phyloP scores from a whole-genome alignment of 2,113 vertebrate genomes.

The Elgaria multicarinata region DNA sequence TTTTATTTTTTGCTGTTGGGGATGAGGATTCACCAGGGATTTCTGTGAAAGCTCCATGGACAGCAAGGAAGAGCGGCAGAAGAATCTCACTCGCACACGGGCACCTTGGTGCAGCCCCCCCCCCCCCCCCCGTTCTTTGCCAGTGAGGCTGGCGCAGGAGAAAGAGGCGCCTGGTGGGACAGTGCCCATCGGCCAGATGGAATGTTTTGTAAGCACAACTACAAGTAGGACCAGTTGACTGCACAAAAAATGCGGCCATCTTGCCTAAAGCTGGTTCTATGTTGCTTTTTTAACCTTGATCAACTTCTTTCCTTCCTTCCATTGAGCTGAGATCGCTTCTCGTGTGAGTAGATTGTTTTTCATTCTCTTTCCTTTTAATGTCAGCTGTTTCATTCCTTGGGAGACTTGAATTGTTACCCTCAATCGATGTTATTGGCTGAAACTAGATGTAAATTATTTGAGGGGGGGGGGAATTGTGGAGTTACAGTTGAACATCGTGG shows the following conservation, averaged over 20 bases:
- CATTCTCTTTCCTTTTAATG: constrained; percentile 31
- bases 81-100: fast-evolving
- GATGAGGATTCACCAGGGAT: not conserved
- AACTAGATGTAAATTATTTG: not conserved
- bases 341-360: not conserved
- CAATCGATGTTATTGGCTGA: not conserved
- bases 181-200: constrained; percentile 29
- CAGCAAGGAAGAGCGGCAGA: not conserved
- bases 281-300: constrained; percentile 20
- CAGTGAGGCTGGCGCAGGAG: not conserved
- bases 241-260: constrained; percentile 47
- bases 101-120: not conserved
- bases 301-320: not conserved
- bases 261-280: constrained; percentile 34
- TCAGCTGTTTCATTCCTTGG: not conserved
- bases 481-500: too few species aligned
- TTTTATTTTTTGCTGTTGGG: not conserved
- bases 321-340: not conserved
- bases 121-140: not conserved
- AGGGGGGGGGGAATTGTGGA: not conserved
- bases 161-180: not conserved
- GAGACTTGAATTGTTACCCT: not conserved
- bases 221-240: constrained; percentile 40
- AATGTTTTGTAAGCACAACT: constrained; percentile 74
- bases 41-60: not conserved